Evolutionary conservation across 2,888 invertebrate genomes (phyloP).

Genomic region (Sturmia bella): DNA sequence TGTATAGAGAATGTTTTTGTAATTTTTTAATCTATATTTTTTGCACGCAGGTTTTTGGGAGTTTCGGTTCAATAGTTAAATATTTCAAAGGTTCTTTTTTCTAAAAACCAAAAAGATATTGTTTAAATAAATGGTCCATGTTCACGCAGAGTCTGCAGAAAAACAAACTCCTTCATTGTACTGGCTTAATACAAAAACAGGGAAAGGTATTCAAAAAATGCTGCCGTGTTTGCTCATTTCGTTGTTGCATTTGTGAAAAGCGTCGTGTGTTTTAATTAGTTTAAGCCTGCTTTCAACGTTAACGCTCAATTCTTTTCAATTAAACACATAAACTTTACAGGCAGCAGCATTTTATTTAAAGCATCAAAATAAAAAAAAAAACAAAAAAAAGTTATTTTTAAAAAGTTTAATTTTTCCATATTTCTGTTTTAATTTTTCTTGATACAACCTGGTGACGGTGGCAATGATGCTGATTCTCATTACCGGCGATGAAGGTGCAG

Average conservation of each 20-base stretch:
- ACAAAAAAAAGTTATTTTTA: conserved; percentile 33
- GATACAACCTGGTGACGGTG: conserved; percentile 35
- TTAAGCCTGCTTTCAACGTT: conserved; percentile 65
- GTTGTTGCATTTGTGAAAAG: conserved; percentile 42
- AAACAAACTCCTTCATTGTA: conserved; percentile 4
- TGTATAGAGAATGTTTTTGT: too few species aligned
- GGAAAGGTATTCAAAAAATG: conserved; percentile 51
- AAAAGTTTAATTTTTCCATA: conserved; percentile 50
- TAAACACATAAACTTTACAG: conserved; percentile 55
- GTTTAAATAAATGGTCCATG: too few species aligned
- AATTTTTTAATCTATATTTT: too few species aligned
- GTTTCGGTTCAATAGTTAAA: too few species aligned
- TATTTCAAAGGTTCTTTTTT: background rate
- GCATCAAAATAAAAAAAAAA: too few species aligned
- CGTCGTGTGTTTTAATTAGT: conserved; percentile 68
- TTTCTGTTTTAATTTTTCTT: conserved; percentile 52
- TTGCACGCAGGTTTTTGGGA: too few species aligned
- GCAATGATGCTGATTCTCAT: conserved; percentile 45
- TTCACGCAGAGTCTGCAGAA: too few species aligned
- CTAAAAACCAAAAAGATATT: too few species aligned
- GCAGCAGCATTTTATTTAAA: conserved; percentile 34
- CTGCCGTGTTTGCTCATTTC: background rate
- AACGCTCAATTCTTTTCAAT: conserved; percentile 69
- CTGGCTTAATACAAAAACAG: conserved; percentile 5
- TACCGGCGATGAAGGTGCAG: conserved; percentile 57